Base-by-base conservation (phyloP, 2,888 invertebrate species). In the Caprella mutica region DNA sequence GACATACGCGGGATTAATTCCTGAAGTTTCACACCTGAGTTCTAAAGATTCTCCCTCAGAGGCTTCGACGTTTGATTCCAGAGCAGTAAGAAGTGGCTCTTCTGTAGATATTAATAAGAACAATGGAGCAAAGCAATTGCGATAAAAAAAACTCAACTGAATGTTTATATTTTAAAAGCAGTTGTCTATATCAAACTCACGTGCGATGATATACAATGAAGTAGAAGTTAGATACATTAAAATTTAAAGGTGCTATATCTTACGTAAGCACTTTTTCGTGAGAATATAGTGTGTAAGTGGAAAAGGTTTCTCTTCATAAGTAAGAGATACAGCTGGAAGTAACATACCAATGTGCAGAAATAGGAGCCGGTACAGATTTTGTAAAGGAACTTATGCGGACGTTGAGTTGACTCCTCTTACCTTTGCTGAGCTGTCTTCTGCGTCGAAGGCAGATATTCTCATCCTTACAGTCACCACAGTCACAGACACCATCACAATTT, bases 11-110 rank as follows among this genome's bases (percentile, higher is more conserved):
- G 62, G 62, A 38, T 56, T 54, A 24, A 59, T 50, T 3, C 59
- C 62, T 3, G 62, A 62, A 17, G 54, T 35, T 43, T 62, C 62
- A 30, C 62, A 62, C 3, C 62, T 51, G 26, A 62, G 56, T 35
- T 56, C 59, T 14, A 56, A 54, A 14, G 56, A 44, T 23, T 59
- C 56, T 9, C 62, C 62, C 17, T 53, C 56, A 35, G 50, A 54
- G 44, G 52, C 27, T n/a, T 40, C 42, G 17, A 62, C 40, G 23
- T 44, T 29, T 2, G 27, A 54, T 24, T 38, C 43, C 23, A 56
- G 40, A 21, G 62, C 62, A 6, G 62, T 55, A 29, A 62, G 29
- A 14, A 62, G 38, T 6, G 62, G 62, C 21, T 59, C 56, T 46
- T 62, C 62, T 62, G 62, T 5, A 54, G 52, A 19, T 17, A 12